Evolutionary conservation across 2,113 vertebrate genomes (phyloP).

Genomic region (Perca fluviatilis): DNA sequence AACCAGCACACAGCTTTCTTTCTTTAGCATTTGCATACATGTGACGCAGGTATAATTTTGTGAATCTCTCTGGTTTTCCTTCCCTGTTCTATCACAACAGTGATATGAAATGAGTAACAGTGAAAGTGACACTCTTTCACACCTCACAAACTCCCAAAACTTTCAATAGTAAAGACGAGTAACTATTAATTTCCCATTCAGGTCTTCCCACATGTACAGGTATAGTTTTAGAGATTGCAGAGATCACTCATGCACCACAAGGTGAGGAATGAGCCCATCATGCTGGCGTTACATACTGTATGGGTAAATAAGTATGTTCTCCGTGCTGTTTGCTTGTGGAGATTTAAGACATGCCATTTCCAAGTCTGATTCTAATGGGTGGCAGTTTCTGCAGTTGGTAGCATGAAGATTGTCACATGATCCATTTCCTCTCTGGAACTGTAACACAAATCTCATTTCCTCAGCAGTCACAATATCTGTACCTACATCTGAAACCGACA

Average conservation of each 20-base stretch:
- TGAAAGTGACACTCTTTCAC: background rate
- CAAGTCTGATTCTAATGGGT: background rate
- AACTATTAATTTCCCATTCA: background rate
- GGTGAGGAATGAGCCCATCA: background rate
- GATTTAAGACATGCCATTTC: background rate
- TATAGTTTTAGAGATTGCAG: too few species aligned
- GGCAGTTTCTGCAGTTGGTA: constrained; percentile 32
- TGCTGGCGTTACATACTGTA: too few species aligned
- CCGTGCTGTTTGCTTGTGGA: background rate
- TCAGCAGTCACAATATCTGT: constrained; percentile 31
- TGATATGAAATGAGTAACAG: background rate
- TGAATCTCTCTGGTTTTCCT: background rate
- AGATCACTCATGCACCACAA: background rate
- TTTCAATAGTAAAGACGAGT: background rate
- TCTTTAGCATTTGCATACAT: background rate
- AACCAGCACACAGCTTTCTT: background rate
- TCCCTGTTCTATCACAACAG: background rate
- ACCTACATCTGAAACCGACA: constrained; percentile 25
- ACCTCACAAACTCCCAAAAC: background rate
- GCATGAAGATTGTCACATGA: constrained; percentile 57
- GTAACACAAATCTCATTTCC: constrained; percentile 42
- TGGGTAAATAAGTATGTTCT: background rate
- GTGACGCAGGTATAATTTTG: too few species aligned
- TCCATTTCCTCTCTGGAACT: constrained; percentile 50
- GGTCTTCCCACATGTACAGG: too few species aligned